phyloP scores from a whole-genome alignment of 1,140 invertebrate species.

The Liolophura sinensis region DNA sequence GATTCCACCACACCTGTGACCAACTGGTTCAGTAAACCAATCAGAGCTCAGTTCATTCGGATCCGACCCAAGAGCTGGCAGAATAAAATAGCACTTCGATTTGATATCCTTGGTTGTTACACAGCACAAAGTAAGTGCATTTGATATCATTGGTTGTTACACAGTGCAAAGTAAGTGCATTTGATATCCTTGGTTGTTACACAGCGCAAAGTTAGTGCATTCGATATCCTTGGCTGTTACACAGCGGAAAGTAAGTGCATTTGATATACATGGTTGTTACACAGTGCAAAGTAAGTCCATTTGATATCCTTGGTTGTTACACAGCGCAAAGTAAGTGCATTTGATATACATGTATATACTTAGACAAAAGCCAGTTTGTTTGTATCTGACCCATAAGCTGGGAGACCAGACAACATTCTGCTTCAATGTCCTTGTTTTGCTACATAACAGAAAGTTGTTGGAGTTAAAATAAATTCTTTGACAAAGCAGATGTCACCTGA shows the following conservation, averaged over 20 bases:
- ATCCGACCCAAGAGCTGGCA: slow-evolving; percentile 78
- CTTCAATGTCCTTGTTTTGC: too few relatives aligned
- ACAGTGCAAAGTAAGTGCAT: slow-evolving; percentile 26
- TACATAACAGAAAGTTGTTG: too few relatives aligned
- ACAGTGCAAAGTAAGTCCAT: too few relatives aligned
- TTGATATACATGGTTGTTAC: neutral
- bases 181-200: slow-evolving; percentile 74
- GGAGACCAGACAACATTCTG: too few relatives aligned
- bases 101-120: slow-evolving; percentile 77
- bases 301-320: too few relatives aligned
- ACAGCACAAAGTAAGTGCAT: slow-evolving; percentile 26
- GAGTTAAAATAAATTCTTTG: too few relatives aligned
- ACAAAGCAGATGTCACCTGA: too few relatives aligned
- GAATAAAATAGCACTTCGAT: slow-evolving; percentile 70
- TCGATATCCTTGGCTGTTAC: slow-evolving; percentile 74
- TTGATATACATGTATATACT: too few relatives aligned
- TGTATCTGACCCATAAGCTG: too few relatives aligned
- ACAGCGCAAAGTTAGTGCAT: slow-evolving; percentile 26
- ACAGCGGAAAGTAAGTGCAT: slow-evolving; percentile 27
- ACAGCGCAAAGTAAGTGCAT: too few relatives aligned
- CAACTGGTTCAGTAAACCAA: slow-evolving; percentile 67
- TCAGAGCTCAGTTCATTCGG: slow-evolving; percentile 73
- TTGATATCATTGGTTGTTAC: slow-evolving; percentile 74
- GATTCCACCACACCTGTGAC: slow-evolving; percentile 65
- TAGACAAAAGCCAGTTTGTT: too few relatives aligned